These are phyloP conservation scores for Pogonognathellus flavescens DNA, from an alignment of 1,140 invertebrate genomes.

Conservation along the genomic window DNA sequence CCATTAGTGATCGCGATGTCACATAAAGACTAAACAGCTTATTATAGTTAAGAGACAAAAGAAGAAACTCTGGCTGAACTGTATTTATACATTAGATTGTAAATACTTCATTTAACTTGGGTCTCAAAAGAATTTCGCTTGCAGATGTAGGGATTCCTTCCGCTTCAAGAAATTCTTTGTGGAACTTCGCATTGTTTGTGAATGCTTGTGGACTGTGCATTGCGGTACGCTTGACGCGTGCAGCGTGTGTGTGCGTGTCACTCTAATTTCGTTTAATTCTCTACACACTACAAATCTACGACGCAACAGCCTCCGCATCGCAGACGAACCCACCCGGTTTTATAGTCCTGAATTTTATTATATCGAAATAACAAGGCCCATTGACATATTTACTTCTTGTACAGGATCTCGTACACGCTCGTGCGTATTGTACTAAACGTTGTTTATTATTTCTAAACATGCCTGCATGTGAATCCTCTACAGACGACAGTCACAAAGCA, in stretches of 20 bases:
- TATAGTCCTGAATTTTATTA: too few relatives aligned
- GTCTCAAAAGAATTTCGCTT: conserved; percentile 4
- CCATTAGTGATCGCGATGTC: conserved; percentile 23
- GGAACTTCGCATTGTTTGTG: not conserved
- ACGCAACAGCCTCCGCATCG: not conserved
- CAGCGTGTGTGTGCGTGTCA: not conserved
- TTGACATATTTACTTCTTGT: too few relatives aligned
- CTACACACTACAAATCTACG: not conserved
- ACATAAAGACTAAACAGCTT: conserved; percentile 15
- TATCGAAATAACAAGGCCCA: too few relatives aligned
- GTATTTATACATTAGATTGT: not conserved
- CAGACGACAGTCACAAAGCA: too few relatives aligned
- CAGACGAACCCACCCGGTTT: not conserved
- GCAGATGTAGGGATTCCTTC: conserved; percentile 11
- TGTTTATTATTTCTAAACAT: too few relatives aligned
- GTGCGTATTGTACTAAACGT: too few relatives aligned
- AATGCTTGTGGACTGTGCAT: not conserved
- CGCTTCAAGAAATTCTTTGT: not conserved
- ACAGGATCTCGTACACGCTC: too few relatives aligned
- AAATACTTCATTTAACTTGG: not conserved
- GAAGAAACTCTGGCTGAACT: not conserved
- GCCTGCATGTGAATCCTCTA: too few relatives aligned
- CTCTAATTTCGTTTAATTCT: conserved; percentile 17
- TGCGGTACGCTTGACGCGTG: not conserved
- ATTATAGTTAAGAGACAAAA: not conserved